Evolutionary conservation across 2,797 vertebrate genomes (phyloP).

Genomic region (Mareca penelope): DNA sequence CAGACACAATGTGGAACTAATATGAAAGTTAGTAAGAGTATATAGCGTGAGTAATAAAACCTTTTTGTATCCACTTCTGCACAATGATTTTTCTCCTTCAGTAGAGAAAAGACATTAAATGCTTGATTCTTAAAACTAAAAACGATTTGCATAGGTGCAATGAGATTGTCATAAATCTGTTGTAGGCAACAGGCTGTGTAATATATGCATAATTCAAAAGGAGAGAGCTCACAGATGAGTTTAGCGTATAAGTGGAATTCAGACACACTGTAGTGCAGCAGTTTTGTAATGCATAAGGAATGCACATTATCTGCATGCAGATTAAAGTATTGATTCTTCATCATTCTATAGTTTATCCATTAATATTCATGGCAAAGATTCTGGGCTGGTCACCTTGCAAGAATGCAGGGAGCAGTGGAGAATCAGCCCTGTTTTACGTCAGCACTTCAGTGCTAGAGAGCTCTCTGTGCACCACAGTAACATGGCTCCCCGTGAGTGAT

Average conservation of each 20-base stretch:
- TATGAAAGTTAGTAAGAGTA: not conserved
- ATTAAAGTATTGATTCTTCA: slow-evolving; percentile 48
- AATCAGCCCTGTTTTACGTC: not conserved
- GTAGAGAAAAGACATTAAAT: slow-evolving; percentile 53
- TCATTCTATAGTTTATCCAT: not conserved
- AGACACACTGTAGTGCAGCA: slow-evolving; percentile 8
- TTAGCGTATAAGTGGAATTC: slow-evolving; percentile 2
- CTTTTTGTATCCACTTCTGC: slow-evolving; percentile 21
- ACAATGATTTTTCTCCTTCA: slow-evolving; percentile 24
- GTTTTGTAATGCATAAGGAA: slow-evolving; percentile 26
- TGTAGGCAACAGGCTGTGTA: slow-evolving; percentile 65
- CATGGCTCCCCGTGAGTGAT: slow-evolving; percentile 49
- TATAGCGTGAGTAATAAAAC: slow-evolving; percentile 33
- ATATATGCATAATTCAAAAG: slow-evolving; percentile 66
- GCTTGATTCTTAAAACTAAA: slow-evolving; percentile 48
- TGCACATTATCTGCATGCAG: slow-evolving; percentile 31
- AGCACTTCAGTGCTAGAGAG: not conserved
- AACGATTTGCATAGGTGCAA: slow-evolving; percentile 65
- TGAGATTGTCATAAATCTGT: slow-evolving; percentile 65
- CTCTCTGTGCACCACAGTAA: not conserved
- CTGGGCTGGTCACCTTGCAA: slow-evolving; percentile 29
- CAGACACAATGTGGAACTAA: slow-evolving; percentile 30
- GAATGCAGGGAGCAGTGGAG: rapidly evolving
- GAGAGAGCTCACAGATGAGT: slow-evolving; percentile 34
- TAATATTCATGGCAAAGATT: slow-evolving; percentile 13